A percentile compares a stretch with the other conserved stretches of the same genome.
phyloP scores from a whole-genome alignment of 2,888 invertebrate species.

The Cabera pusaria region DNA sequence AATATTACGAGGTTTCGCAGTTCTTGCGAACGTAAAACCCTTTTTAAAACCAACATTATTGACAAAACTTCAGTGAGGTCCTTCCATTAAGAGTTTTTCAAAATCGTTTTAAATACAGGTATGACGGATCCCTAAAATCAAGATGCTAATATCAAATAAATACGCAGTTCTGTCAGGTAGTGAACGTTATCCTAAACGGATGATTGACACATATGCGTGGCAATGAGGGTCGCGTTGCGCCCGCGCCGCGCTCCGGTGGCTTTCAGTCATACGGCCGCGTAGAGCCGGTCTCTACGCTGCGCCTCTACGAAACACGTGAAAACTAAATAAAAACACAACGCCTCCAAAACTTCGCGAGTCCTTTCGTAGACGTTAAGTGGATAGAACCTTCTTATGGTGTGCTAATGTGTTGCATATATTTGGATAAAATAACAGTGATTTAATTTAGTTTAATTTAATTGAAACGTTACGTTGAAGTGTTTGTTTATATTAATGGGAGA shows the following conservation, averaged over 20 bases:
- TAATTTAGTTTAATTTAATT: too few relatives aligned
- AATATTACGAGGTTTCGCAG: too few relatives aligned
- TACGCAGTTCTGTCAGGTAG: conserved; percentile 9
- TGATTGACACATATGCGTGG: conserved; percentile 55
- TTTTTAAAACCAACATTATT: too few relatives aligned
- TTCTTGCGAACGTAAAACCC: too few relatives aligned
- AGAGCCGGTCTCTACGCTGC: conserved; percentile 60
- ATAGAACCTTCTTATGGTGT: conserved; percentile 6
- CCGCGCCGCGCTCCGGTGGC: conserved; percentile 42
- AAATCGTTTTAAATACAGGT: too few relatives aligned
- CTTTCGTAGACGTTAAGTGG: conserved; percentile 12
- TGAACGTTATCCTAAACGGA: conserved; percentile 37
- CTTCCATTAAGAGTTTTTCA: too few relatives aligned
- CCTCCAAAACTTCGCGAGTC: conserved; percentile 11
- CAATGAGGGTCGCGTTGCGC: conserved; percentile 58
- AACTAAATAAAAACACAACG: conserved; percentile 31
- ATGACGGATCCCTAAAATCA: too few relatives aligned
- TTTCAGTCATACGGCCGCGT: conserved; percentile 61
- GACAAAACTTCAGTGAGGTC: too few relatives aligned
- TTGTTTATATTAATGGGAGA: conserved; percentile 57
- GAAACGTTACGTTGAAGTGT: too few relatives aligned
- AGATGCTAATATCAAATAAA: too few relatives aligned
- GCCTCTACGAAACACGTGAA: conserved; percentile 37
- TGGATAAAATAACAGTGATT: too few relatives aligned
- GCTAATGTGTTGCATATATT: too few relatives aligned